Evolutionary conservation across 2,797 vertebrate species (phyloP).

Genomic region (Propithecus perrieri): DNA sequence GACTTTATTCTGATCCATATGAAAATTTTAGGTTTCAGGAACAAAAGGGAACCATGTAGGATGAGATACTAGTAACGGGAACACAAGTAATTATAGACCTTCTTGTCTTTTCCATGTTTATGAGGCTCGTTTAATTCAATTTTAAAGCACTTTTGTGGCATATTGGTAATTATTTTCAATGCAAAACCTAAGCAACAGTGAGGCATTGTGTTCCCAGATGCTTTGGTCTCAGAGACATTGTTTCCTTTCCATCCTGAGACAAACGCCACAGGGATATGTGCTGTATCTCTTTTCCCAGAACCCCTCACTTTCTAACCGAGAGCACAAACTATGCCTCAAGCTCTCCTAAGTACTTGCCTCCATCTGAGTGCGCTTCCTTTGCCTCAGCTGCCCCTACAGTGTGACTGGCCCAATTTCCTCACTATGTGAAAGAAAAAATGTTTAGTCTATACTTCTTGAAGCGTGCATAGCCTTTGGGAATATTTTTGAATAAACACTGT

Average conservation of each 20-base stretch:
- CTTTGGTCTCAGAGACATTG: not conserved
- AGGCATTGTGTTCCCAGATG: not conserved
- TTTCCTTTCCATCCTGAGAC: not conserved
- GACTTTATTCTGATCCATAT: not conserved
- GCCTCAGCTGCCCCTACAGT: not conserved
- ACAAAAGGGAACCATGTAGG: not conserved
- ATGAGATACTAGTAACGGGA: not conserved
- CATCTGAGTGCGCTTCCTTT: not conserved
- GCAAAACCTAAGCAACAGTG: not conserved
- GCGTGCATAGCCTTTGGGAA: constrained; percentile 13
- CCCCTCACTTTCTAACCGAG: not conserved
- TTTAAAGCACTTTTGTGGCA: not conserved
- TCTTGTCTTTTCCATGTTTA: constrained; percentile 12
- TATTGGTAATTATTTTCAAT: not conserved
- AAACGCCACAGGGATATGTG: not conserved
- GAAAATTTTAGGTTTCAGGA: constrained; percentile 27
- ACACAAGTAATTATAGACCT: not conserved
- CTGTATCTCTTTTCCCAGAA: not conserved
- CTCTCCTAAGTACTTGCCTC: not conserved
- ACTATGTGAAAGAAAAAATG: not conserved
- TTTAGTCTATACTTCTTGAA: not conserved
- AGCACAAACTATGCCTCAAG: not conserved
- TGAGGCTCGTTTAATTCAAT: not conserved
- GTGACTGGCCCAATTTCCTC: constrained; percentile 9
- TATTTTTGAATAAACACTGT: constrained; percentile 30